phyloP scores from a whole-genome alignment of 2,888 invertebrate genomes.

The Nomada ferruginata region DNA sequence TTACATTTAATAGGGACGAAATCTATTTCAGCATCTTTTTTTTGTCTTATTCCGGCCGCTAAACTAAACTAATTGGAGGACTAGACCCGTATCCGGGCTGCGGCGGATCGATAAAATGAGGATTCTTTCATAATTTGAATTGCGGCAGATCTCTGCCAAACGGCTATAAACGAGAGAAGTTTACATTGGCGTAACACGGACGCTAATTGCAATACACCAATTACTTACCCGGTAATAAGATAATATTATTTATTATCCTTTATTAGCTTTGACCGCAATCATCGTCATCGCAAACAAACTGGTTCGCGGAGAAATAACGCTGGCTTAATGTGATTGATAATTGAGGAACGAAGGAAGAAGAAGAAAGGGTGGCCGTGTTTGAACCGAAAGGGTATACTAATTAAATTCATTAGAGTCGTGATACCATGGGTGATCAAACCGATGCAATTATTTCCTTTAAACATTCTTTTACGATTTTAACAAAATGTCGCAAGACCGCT shows the following conservation, averaged over 20 bases:
- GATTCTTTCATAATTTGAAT: conserved; percentile 18
- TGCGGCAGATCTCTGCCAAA: background rate
- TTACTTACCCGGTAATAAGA: conserved; percentile 42
- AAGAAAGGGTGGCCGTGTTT: background rate
- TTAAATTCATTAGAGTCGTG: too few relatives aligned
- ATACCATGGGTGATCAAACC: too few relatives aligned
- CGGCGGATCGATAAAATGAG: conserved; percentile 12
- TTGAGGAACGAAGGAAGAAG: conserved; percentile 10
- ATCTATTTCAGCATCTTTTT: conserved; percentile 21
- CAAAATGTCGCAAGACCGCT: too few relatives aligned
- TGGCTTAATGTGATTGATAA: conserved; percentile 32
- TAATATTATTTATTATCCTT: conserved; percentile 34
- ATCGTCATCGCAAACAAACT: conserved; percentile 31
- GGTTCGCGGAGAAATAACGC: conserved; percentile 62
- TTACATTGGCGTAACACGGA: conserved; percentile 4
- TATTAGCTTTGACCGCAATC: conserved; percentile 23
- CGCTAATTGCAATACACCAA: conserved; percentile 25
- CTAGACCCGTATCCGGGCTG: background rate
- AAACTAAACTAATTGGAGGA: conserved; percentile 37
- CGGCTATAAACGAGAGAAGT: background rate
- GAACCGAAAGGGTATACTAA: background rate
- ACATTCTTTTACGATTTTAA: too few relatives aligned
- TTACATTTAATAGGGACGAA: conserved; percentile 57
- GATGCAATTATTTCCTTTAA: too few relatives aligned
- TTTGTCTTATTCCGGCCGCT: background rate